Evolutionary conservation across 2,113 vertebrate species (phyloP).

Genomic region (Silurus meridionalis): DNA sequence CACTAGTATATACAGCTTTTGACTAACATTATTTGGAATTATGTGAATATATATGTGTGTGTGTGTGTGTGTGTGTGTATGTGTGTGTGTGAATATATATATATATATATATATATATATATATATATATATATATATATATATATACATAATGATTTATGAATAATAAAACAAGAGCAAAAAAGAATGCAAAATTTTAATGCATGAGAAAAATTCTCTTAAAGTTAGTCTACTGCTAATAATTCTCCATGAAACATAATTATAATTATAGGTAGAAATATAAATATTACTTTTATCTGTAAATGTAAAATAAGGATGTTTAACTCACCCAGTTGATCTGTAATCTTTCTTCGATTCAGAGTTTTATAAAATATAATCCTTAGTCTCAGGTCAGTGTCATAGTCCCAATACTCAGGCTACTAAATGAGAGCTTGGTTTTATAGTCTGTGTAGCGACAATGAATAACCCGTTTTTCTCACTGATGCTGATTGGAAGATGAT

Average conservation of each 20-base stretch:
- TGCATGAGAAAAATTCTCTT: not conserved
- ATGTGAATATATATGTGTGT: too few relatives aligned
- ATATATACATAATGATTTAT: too few relatives aligned
- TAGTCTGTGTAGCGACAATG: not conserved
- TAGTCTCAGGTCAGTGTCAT: not conserved
- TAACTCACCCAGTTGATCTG: slow-evolving; percentile 20
- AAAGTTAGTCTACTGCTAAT: not conserved
- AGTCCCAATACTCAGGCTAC: not conserved
- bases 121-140: too few relatives aligned
- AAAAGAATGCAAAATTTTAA: not conserved
- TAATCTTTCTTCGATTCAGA: not conserved
- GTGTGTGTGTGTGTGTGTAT: too few relatives aligned
- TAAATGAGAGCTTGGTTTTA: slow-evolving; percentile 11
- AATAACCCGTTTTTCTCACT: not conserved
- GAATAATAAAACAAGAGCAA: not conserved
- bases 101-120: too few relatives aligned
- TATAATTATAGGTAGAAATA: not conserved
- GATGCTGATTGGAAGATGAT: not conserved
- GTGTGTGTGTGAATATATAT: too few relatives aligned
- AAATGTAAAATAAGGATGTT: not conserved
- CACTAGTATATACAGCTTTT: not conserved
- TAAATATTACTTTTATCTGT: not conserved
- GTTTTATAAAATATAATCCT: not conserved
- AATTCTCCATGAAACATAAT: not conserved
- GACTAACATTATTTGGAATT: too few relatives aligned